Evolutionary conservation across 2,888 invertebrate species (phyloP).

Genomic region (Halictus ligatus): DNA sequence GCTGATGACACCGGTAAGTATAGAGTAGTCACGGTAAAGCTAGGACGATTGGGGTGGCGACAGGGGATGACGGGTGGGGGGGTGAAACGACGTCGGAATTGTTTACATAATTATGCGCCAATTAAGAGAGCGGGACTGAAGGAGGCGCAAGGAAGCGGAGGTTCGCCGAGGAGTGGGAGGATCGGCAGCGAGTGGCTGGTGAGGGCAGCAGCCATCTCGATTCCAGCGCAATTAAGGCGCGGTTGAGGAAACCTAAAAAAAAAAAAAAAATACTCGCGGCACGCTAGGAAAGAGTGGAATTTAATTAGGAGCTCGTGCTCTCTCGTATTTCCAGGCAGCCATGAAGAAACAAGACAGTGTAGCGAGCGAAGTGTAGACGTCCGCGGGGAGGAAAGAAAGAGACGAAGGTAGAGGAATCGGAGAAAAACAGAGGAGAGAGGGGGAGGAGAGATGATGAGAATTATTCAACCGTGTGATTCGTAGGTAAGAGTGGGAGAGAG

Average conservation of each 20-base stretch:
- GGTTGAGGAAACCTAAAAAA: conserved; percentile 80
- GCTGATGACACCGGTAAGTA: conserved; percentile 59
- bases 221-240: conserved; percentile 82
- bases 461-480: conserved; percentile 46
- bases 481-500: conserved; percentile 47
- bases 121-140: conserved; percentile 77
- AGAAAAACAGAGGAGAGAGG: conserved; percentile 28
- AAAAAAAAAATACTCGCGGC: conserved; percentile 52
- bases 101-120: conserved; percentile 83
- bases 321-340: conserved; percentile 80
- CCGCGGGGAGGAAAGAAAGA: conserved; percentile 24
- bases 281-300: conserved; percentile 82
- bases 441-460: conserved; percentile 28
- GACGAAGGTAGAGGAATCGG: conserved; percentile 21
- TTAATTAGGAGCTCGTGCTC: conserved; percentile 82
- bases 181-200: conserved; percentile 69
- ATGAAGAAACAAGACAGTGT: conserved; percentile 76
- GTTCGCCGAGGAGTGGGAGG: conserved; percentile 17
- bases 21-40: conserved; percentile 53
- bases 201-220: conserved; percentile 75
- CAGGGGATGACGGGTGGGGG: neutral
- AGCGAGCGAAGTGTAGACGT: conserved; percentile 41
- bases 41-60: conserved; percentile 5
- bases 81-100: conserved; percentile 70
- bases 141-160: conserved; percentile 59